These are phyloP conservation scores for Gasterosteus aculeatus DNA, from an alignment of 2,113 vertebrate genomes.

Conservation along the genomic window DNA sequence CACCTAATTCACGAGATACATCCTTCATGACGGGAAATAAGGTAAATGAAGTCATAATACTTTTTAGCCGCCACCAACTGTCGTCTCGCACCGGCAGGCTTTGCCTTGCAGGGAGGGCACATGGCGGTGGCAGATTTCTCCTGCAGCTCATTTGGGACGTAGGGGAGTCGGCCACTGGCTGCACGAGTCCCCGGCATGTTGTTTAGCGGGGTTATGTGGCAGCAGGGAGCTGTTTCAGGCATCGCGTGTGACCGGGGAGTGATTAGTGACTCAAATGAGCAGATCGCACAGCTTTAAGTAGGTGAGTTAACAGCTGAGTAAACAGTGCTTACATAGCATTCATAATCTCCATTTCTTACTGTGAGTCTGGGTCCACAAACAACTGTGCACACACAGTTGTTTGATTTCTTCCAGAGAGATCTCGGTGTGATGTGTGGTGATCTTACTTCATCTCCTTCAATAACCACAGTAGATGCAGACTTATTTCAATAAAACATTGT, in stretches of 20 bases:
- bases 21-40: background rate
- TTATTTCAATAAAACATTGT: constrained; percentile 1
- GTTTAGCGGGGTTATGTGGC: constrained; percentile 62
- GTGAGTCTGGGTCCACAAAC: background rate
- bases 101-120: constrained; percentile 6
- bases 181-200: constrained; percentile 51
- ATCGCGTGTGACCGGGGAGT: constrained; percentile 55
- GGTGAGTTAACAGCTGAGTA: constrained; percentile 55
- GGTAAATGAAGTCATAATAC: background rate
- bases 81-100: constrained; percentile 7
- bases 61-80: background rate
- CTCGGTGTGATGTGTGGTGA: background rate
- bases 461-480: background rate
- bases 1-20: background rate
- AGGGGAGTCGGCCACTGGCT: constrained; percentile 33
- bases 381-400: background rate
- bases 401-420: background rate
- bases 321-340: constrained; percentile 53
- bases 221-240: constrained; percentile 60
- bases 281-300: constrained; percentile 47
- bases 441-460: background rate
- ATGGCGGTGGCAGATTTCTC: constrained; percentile 42
- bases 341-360: background rate
- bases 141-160: constrained; percentile 25
- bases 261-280: constrained; percentile 59